phyloP scores from a whole-genome alignment of 2,113 vertebrate genomes.

The Carlito syrichta region DNA sequence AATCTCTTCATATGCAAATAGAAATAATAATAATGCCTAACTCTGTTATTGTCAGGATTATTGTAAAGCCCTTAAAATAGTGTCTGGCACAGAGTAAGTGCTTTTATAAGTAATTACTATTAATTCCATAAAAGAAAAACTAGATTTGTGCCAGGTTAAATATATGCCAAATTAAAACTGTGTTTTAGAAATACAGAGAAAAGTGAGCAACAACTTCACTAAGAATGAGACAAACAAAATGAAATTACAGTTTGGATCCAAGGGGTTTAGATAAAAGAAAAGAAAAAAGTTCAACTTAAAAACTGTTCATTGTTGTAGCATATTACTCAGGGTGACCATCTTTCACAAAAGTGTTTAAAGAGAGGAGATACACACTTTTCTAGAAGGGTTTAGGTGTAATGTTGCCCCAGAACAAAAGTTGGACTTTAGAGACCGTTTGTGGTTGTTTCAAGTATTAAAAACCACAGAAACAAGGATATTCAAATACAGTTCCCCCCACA shows the following conservation, averaged over 20 bases:
- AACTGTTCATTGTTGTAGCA: not conserved
- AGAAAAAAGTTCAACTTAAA: not conserved
- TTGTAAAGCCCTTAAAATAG: not conserved
- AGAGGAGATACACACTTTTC: too few relatives aligned
- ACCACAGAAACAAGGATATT: not conserved
- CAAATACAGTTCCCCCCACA: not conserved
- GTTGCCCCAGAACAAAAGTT: not conserved
- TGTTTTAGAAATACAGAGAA: not conserved
- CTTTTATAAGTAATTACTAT: not conserved
- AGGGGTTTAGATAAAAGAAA: not conserved
- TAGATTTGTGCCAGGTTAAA: not conserved
- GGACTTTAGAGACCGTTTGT: not conserved
- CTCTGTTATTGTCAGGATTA: not conserved
- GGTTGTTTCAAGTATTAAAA: not conserved
- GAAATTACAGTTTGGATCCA: not conserved
- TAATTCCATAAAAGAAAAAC: not conserved
- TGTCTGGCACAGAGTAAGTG: not conserved
- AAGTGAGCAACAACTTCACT: not conserved
- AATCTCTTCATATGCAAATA: not conserved
- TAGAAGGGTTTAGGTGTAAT: not conserved
- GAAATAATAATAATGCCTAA: not conserved
- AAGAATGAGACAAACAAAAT: not conserved
- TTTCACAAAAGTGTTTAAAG: not conserved
- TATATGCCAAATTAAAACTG: not conserved
- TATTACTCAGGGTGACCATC: not conserved